Evolutionary conservation across 2,113 vertebrate genomes (phyloP), one percentile per base, ranked within the genome.

Genomic region (Aramus guarauna): DNA sequence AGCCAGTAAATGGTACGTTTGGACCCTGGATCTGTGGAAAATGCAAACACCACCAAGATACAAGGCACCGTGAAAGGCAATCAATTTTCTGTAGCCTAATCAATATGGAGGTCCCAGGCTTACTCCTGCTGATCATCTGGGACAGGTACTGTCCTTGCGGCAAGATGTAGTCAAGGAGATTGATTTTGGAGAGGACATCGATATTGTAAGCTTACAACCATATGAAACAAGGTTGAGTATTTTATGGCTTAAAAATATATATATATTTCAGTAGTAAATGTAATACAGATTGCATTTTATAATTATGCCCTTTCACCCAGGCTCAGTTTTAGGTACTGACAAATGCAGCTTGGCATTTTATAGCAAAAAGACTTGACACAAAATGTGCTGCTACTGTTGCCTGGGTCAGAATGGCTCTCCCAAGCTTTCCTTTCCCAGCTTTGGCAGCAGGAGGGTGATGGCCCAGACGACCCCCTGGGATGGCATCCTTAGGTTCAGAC

Each of bases 1-100:
- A 43, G 58, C 14, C 9, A 53, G 36, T 41, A 76, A 76, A n/a
- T 0, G 0, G 15, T 37, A 11, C 0, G 0, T 75, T 68, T 72
- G 41, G 36, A 47, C 18, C 26, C 17, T 12, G 32, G 16, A 41
- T 66, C 36, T 6, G 1, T 50, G 41, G 32, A 50, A 94, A 80
- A 48, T 37, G 6, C 12, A 64, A 64, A 3, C 18, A 34, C 13
- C 34, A 60, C 19, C 34, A 41, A 77, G 45, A 20, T 18, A 21
- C 0, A 34, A 80, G 15, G 68, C 12, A 27, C 34, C 6, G 9
- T 9, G 32, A 64, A 62, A 4, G 0, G 37, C 21, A 73, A 3
- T 15, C 48, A 60, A 4, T 39, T 34, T 78, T 37, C 24, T 85
- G 39, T 64, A 47, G 10, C 16, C 3, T 60, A 11, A 50, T 80